Percentiles rank a stretch among this genome's conserved stretches.
Conservation (phyloP, 2,888 invertebrate genomes). For the Hofmannophila pseudospretella region DNA sequence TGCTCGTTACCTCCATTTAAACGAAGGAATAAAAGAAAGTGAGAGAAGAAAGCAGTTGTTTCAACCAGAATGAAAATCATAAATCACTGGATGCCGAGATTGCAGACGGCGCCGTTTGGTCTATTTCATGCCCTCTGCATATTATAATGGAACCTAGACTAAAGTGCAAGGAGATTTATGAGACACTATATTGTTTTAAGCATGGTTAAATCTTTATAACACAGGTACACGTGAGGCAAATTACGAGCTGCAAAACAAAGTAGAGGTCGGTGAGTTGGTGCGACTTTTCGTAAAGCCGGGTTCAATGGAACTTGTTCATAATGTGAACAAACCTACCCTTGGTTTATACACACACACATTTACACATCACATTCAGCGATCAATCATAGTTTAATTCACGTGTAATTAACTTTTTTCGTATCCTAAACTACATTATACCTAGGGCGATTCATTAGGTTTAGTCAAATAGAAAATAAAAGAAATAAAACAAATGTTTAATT, state of each 20-base stretch:
- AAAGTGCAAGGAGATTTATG: slow-evolving; percentile 35
- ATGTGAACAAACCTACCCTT: too few relatives aligned
- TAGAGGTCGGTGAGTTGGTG: too few relatives aligned
- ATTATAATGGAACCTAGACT: slow-evolving; percentile 32
- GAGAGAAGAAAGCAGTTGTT: slow-evolving; percentile 45
- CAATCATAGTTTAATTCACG: too few relatives aligned
- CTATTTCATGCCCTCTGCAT: slow-evolving; percentile 48
- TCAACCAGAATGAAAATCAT: slow-evolving; percentile 61
- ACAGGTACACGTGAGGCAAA: background rate
- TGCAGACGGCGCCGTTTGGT: slow-evolving; percentile 48
- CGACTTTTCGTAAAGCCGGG: too few relatives aligned
- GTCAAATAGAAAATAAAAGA: too few relatives aligned
- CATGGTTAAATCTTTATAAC: slow-evolving; percentile 6
- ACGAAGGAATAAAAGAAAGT: slow-evolving; percentile 29
- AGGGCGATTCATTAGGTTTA: too few relatives aligned
- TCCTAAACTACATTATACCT: too few relatives aligned
- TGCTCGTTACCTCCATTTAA: slow-evolving; percentile 59
- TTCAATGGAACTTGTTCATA: too few relatives aligned
- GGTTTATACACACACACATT: too few relatives aligned
- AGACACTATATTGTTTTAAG: slow-evolving; percentile 9
- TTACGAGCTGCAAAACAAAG: background rate
- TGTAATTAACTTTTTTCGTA: too few relatives aligned
- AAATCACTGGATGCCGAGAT: slow-evolving; percentile 55
- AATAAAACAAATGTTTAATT: too few relatives aligned
- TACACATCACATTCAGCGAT: too few relatives aligned